phyloP scores from a whole-genome alignment of 2,888 invertebrate species.

The Plagodis pulveraria region DNA sequence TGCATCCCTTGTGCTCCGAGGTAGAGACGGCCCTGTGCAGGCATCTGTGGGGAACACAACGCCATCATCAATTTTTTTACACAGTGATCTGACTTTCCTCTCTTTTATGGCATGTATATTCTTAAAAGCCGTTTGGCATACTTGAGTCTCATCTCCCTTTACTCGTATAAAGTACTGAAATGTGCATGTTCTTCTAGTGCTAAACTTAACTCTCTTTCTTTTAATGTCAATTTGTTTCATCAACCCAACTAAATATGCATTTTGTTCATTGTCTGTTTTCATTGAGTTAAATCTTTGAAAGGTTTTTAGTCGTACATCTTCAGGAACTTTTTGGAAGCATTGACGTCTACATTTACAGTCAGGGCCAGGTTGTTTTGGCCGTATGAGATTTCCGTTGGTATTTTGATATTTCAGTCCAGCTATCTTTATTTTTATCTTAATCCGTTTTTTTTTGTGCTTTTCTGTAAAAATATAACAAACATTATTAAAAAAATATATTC shows the following conservation, averaged over 20 bases:
- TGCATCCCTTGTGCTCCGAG: too few species aligned
- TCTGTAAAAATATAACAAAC: conserved; percentile 57
- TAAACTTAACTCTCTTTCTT: conserved; percentile 83
- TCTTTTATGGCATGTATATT: conserved; percentile 85
- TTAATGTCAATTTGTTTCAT: conserved; percentile 85
- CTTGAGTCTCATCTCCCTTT: conserved; percentile 82
- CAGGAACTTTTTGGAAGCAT: conserved; percentile 81
- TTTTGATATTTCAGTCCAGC: conserved; percentile 84
- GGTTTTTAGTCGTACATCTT: conserved; percentile 77
- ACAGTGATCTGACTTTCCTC: conserved; percentile 82
- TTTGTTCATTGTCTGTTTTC: conserved; percentile 85
- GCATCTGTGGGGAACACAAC: conserved; percentile 81
- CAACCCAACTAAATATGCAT: conserved; percentile 84
- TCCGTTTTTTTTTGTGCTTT: conserved; percentile 84
- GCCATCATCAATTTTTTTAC: conserved; percentile 85
- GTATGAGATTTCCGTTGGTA: conserved; percentile 83
- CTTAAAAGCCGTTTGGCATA: conserved; percentile 85
- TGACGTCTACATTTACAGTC: conserved; percentile 82
- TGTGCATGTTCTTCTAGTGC: conserved; percentile 82
- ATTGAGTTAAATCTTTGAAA: conserved; percentile 84
- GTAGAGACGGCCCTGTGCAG: too few species aligned
- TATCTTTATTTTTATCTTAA: conserved; percentile 78
- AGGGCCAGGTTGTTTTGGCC: conserved; percentile 80
- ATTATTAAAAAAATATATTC: too few species aligned
- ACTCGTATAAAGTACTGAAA: conserved; percentile 84